Evolutionary conservation across 2,797 vertebrate genomes (phyloP).

Genomic region (Neomorphus geoffroyi): DNA sequence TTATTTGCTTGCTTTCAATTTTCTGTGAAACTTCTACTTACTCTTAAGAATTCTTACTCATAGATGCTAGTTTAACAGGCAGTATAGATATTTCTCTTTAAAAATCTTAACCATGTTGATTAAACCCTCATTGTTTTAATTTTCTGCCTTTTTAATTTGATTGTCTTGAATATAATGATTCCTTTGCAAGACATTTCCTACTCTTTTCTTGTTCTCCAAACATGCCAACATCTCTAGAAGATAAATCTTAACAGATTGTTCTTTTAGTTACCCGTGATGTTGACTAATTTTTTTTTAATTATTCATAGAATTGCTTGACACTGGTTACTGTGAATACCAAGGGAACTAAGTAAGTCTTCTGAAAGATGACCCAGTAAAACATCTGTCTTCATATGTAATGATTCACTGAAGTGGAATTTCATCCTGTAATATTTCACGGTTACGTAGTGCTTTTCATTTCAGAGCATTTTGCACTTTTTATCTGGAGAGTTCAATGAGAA

Average conservation of each 20-base stretch:
- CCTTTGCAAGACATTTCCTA: not conserved
- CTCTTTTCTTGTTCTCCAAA: not conserved
- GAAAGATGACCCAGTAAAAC: not conserved
- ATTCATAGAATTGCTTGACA: not conserved
- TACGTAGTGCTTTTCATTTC: not conserved
- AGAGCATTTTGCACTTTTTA: not conserved
- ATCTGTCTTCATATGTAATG: not conserved
- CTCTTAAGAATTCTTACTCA: not conserved
- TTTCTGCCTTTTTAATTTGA: not conserved
- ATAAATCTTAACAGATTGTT: not conserved
- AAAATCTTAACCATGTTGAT: not conserved
- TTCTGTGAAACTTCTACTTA: not conserved
- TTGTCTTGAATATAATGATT: not conserved
- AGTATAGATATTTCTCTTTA: not conserved
- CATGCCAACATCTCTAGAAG: not conserved
- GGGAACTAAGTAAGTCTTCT: not conserved
- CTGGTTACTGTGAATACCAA: not conserved
- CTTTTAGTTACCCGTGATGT: not conserved
- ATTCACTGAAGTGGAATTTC: not conserved
- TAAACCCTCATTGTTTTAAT: not conserved
- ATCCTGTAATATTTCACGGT: not conserved
- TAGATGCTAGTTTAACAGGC: not conserved
- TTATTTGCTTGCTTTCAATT: not conserved
- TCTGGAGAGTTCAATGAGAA: not conserved
- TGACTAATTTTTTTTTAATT: not conserved